A percentile compares a stretch with the other conserved stretches of the same genome.
phyloP scores from a whole-genome alignment of 1,140 invertebrate genomes.

The Chrysoperla carnea region DNA sequence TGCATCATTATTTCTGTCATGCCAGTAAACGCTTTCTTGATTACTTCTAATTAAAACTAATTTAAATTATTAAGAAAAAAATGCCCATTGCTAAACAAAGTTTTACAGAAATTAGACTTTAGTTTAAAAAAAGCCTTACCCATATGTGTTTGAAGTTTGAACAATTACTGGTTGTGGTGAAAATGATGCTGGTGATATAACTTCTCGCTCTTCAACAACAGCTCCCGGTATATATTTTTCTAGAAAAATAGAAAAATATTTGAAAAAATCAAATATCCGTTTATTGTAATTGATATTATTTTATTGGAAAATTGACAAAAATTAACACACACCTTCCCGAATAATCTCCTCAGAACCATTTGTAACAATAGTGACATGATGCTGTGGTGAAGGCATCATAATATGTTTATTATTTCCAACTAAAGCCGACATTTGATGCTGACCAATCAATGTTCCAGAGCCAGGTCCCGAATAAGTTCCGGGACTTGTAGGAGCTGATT shows the following conservation, averaged over 20 bases:
- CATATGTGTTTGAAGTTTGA: slow-evolving; percentile 12
- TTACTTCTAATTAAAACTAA: too few species aligned
- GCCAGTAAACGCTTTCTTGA: too few species aligned
- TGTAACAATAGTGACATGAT: background rate
- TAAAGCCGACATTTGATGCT: slow-evolving; percentile 23
- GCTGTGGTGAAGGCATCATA: background rate
- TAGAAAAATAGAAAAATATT: slow-evolving; percentile 10
- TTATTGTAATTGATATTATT: too few species aligned
- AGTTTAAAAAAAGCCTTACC: background rate
- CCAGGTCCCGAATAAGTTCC: slow-evolving; percentile 11
- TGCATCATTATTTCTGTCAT: too few species aligned
- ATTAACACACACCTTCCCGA: background rate
- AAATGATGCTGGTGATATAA: slow-evolving; percentile 17
- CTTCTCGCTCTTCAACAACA: slow-evolving; percentile 17
- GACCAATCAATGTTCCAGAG: slow-evolving; percentile 19
- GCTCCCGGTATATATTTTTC: slow-evolving; percentile 15
- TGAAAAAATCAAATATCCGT: background rate
- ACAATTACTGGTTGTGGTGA: slow-evolving; percentile 23
- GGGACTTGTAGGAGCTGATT: background rate
- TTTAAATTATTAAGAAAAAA: too few species aligned
- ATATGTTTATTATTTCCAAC: slow-evolving; percentile 23
- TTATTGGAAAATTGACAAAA: background rate
- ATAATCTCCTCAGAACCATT: background rate
- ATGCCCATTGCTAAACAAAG: too few species aligned
- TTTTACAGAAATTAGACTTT: too few species aligned